Conservation (phyloP, 1,140 invertebrate genomes). For the Cyclargus thomasi region DNA sequence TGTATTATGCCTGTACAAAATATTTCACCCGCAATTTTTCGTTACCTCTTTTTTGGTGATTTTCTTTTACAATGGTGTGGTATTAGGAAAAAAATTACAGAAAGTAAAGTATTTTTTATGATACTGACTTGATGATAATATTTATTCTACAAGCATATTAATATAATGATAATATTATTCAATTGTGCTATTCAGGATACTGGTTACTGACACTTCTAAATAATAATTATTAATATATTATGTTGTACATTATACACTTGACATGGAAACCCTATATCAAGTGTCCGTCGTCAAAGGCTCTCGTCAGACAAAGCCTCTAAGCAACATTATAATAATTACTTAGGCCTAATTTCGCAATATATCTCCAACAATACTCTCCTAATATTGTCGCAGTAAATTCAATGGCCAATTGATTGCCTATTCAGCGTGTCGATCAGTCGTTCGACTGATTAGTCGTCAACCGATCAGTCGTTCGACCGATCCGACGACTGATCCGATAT, state of each 20-base stretch:
- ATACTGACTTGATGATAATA: too few relatives aligned
- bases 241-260: not conserved
- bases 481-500: not conserved
- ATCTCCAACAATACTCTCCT: not conserved
- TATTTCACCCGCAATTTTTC: not conserved
- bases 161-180: too few relatives aligned
- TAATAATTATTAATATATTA: too few relatives aligned
- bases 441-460: too few relatives aligned
- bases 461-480: not conserved
- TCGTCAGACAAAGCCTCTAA: not conserved
- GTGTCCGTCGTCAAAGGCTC: not conserved
- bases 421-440: not conserved
- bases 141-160: too few relatives aligned
- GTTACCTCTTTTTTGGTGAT: not conserved
- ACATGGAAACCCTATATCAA: not conserved
- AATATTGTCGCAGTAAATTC: slow-evolving; percentile 3
- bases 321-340: slow-evolving; percentile 1
- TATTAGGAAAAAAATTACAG: too few relatives aligned
- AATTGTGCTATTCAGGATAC: too few relatives aligned
- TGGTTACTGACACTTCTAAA: too few relatives aligned
- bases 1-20: not conserved
- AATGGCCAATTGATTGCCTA: slow-evolving; percentile 1
- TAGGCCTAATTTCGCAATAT: not conserved
- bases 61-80: not conserved
- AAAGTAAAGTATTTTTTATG: too few relatives aligned